Conservation (phyloP, 2,113 vertebrate species). For the Chitala chitala region DNA sequence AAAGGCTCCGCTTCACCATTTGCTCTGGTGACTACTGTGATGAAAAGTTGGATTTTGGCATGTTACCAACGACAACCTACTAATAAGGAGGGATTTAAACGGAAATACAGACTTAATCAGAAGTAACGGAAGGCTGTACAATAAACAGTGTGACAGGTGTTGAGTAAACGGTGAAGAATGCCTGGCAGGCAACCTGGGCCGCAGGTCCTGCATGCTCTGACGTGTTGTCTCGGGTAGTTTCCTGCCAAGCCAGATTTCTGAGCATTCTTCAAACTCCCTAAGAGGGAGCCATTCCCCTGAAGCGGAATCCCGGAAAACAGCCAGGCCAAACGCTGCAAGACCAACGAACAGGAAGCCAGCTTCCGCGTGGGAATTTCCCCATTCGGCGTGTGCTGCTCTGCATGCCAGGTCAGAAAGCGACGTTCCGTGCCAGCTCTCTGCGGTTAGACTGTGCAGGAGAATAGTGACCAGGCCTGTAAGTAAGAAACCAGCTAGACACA, state of each 20-base stretch:
- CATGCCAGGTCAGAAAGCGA: too few species aligned
- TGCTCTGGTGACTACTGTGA: too few species aligned
- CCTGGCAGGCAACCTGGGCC: neutral
- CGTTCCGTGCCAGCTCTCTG: too few species aligned
- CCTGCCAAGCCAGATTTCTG: conserved; percentile 2
- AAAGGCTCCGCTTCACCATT: too few species aligned
- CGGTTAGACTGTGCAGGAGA: too few species aligned
- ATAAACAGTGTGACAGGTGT: neutral
- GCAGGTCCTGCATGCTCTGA: neutral
- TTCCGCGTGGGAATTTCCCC: neutral
- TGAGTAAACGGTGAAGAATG: neutral
- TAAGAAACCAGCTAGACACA: too few species aligned
- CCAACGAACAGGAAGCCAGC: neutral
- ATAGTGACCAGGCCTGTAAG: too few species aligned
- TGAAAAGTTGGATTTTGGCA: too few species aligned
- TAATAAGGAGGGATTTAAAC: neutral
- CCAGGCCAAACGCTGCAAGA: neutral
- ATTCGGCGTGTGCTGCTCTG: too few species aligned
- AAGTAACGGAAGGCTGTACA: neutral
- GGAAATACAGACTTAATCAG: neutral
- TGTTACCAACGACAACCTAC: too few species aligned
- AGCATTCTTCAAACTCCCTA: too few species aligned
- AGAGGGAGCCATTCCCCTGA: conserved; percentile 3
- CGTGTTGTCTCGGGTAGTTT: conserved; percentile 3
- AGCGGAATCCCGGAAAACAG: neutral